phyloP scores from a whole-genome alignment of 2,797 vertebrate species.

The Lacerta bilineata region DNA sequence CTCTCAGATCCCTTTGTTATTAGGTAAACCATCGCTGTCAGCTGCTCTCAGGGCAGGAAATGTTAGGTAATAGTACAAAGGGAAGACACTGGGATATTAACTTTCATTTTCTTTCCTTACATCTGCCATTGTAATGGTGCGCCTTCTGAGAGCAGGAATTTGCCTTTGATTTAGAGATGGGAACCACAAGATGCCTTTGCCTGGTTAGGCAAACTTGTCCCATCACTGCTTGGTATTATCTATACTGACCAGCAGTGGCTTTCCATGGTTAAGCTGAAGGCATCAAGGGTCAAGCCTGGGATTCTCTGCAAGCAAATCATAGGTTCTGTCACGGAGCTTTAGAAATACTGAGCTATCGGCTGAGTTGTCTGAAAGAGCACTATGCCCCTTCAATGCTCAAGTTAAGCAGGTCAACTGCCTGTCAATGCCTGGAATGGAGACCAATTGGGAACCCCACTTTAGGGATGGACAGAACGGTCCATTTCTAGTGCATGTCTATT shows the following conservation, averaged over 20 bases:
- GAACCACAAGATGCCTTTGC: neutral
- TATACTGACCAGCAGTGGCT: neutral
- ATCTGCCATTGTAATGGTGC: neutral
- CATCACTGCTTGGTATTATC: neutral
- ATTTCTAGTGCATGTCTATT: no score
- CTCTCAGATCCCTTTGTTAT: neutral
- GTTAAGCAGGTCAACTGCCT: neutral
- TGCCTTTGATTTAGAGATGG: no score
- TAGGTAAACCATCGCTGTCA: neutral
- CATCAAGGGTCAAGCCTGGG: neutral
- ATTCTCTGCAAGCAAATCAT: neutral
- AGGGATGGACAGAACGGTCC: neutral
- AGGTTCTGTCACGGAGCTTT: neutral
- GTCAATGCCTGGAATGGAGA: neutral
- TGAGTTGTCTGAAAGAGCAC: neutral
- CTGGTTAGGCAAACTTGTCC: neutral
- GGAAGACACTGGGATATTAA: neutral
- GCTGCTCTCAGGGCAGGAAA: neutral
- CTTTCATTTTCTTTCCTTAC: neutral
- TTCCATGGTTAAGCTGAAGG: neutral
- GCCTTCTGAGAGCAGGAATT: neutral
- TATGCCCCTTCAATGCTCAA: neutral
- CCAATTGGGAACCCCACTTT: neutral
- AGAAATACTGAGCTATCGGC: neutral
- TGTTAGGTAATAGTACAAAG: neutral